Conservation (phyloP, 2,888 invertebrate genomes). For the Parnassius orleans region DNA sequence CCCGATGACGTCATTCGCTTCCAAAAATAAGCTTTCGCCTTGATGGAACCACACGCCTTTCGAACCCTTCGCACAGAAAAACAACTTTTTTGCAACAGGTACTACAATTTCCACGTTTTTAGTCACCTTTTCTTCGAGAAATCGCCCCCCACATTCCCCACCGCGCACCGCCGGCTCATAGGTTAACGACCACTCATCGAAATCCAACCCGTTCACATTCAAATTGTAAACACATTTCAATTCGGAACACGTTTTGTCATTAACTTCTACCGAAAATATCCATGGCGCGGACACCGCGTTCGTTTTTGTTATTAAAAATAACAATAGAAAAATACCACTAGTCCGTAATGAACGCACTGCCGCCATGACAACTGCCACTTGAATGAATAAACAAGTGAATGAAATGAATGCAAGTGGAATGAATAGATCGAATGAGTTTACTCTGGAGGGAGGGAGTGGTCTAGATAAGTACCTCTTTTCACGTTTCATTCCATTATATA, state of each 20-base stretch:
- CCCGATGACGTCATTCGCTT: slow-evolving; percentile 66
- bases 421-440: no score
- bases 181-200: slow-evolving; percentile 64
- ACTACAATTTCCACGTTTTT: slow-evolving; percentile 45
- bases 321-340: slow-evolving; percentile 68
- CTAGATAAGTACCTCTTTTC: no score
- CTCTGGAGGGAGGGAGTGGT: no score
- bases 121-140: slow-evolving; percentile 18
- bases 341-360: slow-evolving; percentile 58
- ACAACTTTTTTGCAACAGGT: slow-evolving; percentile 49
- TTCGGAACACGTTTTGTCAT: slow-evolving; percentile 49
- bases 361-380: slow-evolving; percentile 54
- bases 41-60: slow-evolving; percentile 62
- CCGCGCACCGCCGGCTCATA: slow-evolving; percentile 47
- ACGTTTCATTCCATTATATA: no score
- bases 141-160: slow-evolving; percentile 35
- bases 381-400: slow-evolving; percentile 24
- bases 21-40: slow-evolving; percentile 66
- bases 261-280: slow-evolving; percentile 64
- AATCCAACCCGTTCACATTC: slow-evolving; percentile 50
- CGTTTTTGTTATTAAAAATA: slow-evolving; percentile 66
- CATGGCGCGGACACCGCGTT: slow-evolving; percentile 62
- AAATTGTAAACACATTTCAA: slow-evolving; percentile 60
- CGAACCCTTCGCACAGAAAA: slow-evolving; percentile 60
- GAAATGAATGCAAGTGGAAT: no score